A percentile compares a stretch with the other conserved stretches of the same genome.
phyloP scores from a whole-genome alignment of 2,113 vertebrate genomes.

The Triplophysa rosa region DNA sequence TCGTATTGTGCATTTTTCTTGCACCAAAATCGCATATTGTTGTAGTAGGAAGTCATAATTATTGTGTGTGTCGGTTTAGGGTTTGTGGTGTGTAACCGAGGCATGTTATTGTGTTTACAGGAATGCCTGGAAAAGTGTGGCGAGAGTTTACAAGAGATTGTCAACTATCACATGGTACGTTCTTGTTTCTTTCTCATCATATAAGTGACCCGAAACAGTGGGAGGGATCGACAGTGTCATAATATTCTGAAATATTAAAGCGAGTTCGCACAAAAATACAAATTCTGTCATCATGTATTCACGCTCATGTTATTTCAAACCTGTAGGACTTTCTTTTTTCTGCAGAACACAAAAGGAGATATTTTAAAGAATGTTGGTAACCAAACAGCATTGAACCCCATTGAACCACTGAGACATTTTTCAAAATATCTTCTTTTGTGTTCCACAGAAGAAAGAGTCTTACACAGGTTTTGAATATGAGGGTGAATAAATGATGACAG shows the following conservation, averaged over 20 bases:
- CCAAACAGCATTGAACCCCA: no score
- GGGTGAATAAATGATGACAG: no score
- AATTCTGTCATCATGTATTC: no score
- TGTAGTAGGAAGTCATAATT: neutral
- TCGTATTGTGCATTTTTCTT: neutral
- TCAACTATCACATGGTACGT: slow-evolving; percentile 96
- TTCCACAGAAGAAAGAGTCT: no score
- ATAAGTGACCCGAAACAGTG: neutral
- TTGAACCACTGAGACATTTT: no score
- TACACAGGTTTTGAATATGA: no score
- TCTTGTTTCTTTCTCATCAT: neutral
- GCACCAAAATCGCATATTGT: neutral
- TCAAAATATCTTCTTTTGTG: no score
- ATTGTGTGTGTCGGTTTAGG: neutral
- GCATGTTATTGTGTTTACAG: slow-evolving; percentile 68
- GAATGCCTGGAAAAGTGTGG: slow-evolving; percentile 94
- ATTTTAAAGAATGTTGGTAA: no score
- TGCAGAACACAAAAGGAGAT: no score
- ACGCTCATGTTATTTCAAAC: no score
- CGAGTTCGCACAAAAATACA: no score
- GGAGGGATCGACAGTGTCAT: neutral
- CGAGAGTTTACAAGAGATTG: slow-evolving; percentile 95
- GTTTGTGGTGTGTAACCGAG: neutral
- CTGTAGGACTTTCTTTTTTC: no score
- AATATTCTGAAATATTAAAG: neutral